Base-by-base conservation (phyloP, 2,888 invertebrate genomes). In the Pilophorus perplexus region DNA sequence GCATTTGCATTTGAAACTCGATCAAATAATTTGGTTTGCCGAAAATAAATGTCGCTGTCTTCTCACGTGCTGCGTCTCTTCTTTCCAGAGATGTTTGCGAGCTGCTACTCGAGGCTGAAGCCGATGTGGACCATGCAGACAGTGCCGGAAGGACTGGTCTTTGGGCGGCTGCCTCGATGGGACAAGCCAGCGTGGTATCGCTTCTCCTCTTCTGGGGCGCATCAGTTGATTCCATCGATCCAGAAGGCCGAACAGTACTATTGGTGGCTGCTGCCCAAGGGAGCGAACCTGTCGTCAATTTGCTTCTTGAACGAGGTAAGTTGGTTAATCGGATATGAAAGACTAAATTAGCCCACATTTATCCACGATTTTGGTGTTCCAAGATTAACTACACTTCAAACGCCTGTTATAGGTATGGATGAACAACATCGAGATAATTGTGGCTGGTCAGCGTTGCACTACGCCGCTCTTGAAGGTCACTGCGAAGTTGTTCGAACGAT, bases 381-480 rank as follows among this genome's bases (percentile, higher is more conserved):
- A n/a, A n/a, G n/a, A n/a, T n/a, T n/a, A n/a, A n/a, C n/a, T n/a
- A n/a, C n/a, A n/a, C n/a, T n/a, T n/a, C n/a, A n/a, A n/a, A n/a
- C n/a, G n/a, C n/a, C n/a, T n/a, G n/a, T 62, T 46, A 5, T 67
- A 80, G 80, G 91, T 0, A 76, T 91, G 50, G 91, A 91, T 74
- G 91, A 91, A 73, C 90, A 90, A 68, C 91, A 91, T 75, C 80
- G 90, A 10, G 97, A 97, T 76, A 94, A 95, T 78, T 90, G 92
- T 0, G 96, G 97, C 0, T 97, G 96, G 97, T 96, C 97, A 0
- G 95, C 98, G 0, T 77, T 98, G 62, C 96, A 97, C 76, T 96
- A 97, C 76, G 89, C 96, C 0, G 92, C 96, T 12, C 96, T 95
- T 76, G 94, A 97, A 81, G 90, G 93, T 10, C 93, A 94, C 76